Base-by-base conservation (phyloP, 2,797 vertebrate genomes). In the Cirrhinus mrigala region DNA sequence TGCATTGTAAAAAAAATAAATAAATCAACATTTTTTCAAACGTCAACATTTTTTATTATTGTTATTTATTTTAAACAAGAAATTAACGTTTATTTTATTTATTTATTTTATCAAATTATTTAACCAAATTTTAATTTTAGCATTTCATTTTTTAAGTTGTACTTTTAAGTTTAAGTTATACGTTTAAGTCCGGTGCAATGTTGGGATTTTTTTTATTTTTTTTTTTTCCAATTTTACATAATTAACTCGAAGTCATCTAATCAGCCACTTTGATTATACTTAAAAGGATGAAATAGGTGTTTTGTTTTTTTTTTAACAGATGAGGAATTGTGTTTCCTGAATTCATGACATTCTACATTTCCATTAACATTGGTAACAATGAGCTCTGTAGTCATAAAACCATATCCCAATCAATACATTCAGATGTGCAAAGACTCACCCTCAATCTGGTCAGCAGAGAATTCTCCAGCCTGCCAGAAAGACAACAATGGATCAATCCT, bases 401-500 rank as follows among this genome's bases (percentile, higher is more conserved):
- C 22, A 29, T 33, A 73, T 48, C 12, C 14, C 29, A 12, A 40
- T 76, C 22, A 4, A 77, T 20, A 29, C 69, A 16, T 40, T 68
- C 22, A 18, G 44, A 12, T 15, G 29, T 66, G 22, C 1, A 15
- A 46, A 86, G 88, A 97, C 98, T 99, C 96, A 99, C 98, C 98
- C 91, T 96, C 97, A 93, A 99, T 94, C 96, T 99, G 96, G 90
- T 99, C 98, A 88, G 97, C 91, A 88, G 96, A 86, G 96, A 99
- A 98, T 86, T 97, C 96, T 62, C 29, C 83, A 88, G 78, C 56
- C 37, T 79, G 16, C 79, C 64, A 89, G 83, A 83, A 46, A 86
- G 16, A 91, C 37, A 89, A 71, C 87, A 50, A 83, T 58, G 74
- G 69, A 50, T 90, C 74, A 90, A n/a, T 88, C 68, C 68, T 37